phyloP scores from a whole-genome alignment of 2,888 invertebrate genomes.

The Drosophila lutescens region DNA sequence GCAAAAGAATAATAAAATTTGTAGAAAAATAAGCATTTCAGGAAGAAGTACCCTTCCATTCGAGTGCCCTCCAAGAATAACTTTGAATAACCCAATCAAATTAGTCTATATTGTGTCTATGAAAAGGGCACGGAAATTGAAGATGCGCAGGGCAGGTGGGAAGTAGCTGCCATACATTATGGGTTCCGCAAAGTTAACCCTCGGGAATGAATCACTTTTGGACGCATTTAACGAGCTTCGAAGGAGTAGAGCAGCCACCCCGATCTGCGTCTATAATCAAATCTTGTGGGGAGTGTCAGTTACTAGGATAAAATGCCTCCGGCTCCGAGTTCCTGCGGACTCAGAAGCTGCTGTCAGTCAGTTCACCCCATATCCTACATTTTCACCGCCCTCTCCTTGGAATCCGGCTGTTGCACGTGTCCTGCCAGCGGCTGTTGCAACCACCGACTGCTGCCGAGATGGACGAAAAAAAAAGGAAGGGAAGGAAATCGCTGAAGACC shows the following conservation, averaged over 20 bases:
- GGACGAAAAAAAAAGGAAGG: neutral
- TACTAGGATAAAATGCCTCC: slow-evolving; percentile 19
- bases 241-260: slow-evolving; percentile 1
- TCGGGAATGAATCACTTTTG: slow-evolving; percentile 24
- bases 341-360: slow-evolving; percentile 33
- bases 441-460: slow-evolving; percentile 20
- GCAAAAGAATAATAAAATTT: no score
- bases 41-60: neutral
- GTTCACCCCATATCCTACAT: slow-evolving; percentile 1
- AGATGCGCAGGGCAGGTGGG: slow-evolving; percentile 18
- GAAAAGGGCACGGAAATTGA: slow-evolving; percentile 8
- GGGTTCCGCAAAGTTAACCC: slow-evolving; percentile 10
- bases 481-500: slow-evolving; percentile 2
- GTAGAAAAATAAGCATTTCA: no score
- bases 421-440: slow-evolving; percentile 46
- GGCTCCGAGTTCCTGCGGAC: slow-evolving; percentile 11
- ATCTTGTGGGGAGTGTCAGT: slow-evolving; percentile 50
- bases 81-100: slow-evolving; percentile 33
- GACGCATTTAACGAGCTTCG: slow-evolving; percentile 30
- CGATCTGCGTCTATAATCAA: slow-evolving; percentile 41
- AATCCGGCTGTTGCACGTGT: slow-evolving; percentile 42
- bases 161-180: neutral
- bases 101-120: slow-evolving; percentile 23
- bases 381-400: slow-evolving; percentile 11
- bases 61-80: neutral